Conservation (phyloP, 2,888 invertebrate genomes). For the Crossocerus cetratus region DNA sequence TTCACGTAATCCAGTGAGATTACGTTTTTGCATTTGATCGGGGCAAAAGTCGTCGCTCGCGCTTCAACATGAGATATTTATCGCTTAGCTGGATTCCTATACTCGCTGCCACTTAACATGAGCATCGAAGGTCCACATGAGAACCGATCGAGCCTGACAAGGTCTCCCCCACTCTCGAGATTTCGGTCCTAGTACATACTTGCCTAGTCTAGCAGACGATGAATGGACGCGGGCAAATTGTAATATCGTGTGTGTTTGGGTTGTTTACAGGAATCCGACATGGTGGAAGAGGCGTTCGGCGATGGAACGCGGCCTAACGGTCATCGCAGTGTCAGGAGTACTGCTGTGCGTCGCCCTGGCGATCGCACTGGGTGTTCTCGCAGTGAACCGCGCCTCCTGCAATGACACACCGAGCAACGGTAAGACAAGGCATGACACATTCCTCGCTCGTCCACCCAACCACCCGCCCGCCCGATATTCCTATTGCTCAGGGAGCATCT, state of each 20-base stretch:
- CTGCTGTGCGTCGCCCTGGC: slow-evolving; percentile 82
- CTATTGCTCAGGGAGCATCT: too few species aligned
- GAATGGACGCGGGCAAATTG: too few species aligned
- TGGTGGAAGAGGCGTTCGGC: slow-evolving; percentile 89
- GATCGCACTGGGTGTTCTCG: slow-evolving; percentile 77
- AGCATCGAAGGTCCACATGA: too few species aligned
- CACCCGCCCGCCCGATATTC: neutral
- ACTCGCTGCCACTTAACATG: too few species aligned
- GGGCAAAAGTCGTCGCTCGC: neutral
- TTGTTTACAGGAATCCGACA: slow-evolving; percentile 84
- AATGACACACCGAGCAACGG: slow-evolving; percentile 52
- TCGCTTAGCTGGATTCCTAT: too few species aligned
- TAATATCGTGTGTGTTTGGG: too few species aligned
- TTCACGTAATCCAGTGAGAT: neutral
- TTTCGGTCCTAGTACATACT: too few species aligned
- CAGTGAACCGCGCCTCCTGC: slow-evolving; percentile 62
- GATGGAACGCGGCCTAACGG: slow-evolving; percentile 84
- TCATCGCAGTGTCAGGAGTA: slow-evolving; percentile 81
- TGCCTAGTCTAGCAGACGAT: too few species aligned
- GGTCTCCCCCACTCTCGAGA: too few species aligned
- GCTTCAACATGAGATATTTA: too few species aligned
- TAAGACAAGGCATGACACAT: slow-evolving; percentile 64
- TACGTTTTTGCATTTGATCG: neutral
- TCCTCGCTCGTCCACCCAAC: neutral
- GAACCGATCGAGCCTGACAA: too few species aligned